Base-by-base conservation (phyloP, 2,113 vertebrate species). In the Brienomyrus brachyistius region DNA sequence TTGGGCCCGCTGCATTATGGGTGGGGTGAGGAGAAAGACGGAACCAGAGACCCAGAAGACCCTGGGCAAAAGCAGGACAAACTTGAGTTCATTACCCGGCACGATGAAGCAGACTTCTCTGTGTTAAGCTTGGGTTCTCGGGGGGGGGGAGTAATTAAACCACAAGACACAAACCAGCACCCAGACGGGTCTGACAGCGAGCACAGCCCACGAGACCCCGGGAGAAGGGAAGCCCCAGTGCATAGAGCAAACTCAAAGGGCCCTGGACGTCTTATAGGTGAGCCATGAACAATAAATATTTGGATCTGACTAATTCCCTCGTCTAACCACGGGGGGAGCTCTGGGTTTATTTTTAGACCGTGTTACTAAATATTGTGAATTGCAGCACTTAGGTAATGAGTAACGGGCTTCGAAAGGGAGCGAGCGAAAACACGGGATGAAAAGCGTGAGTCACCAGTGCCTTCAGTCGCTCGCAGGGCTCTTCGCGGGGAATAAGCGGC, bases 401-500 rank as follows among this genome's bases (percentile, higher is more conserved):
- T 51, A 92, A 45, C 85, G 77, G 77, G 92, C 92, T 51, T 89
- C 90, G 91, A 66, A 77, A 91, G 87, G 59, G 84, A 17, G 4
- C 59, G 85, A 90, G 86, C 19, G 21, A 77, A 85, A n/a, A 89
- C 88, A 86, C 90, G 27, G 91, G 90, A 93, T 90, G 88, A 66
- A 92, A 93, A 92, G 91, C 43, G 62, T 50, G 85, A 91, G 82
- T 92, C 90, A 91, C 23, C 88, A 62, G 54, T 48, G 87, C 62
- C 93, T 92, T 86, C 85, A 70, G 86, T 91, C 92, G 54, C 66
- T 89, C n/a, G 80, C 66, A 50, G 91, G 88, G 48, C 80, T 91
- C 77, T 82, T 90, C 17, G 47, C 92, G 88, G 89, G 90, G 21
- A 92, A 83, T 90, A 88, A 88, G 51, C 11, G 47, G 89, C 0